Evolutionary conservation across 2,888 invertebrate species (phyloP).

Genomic region (Eustalomyia histrio): DNA sequence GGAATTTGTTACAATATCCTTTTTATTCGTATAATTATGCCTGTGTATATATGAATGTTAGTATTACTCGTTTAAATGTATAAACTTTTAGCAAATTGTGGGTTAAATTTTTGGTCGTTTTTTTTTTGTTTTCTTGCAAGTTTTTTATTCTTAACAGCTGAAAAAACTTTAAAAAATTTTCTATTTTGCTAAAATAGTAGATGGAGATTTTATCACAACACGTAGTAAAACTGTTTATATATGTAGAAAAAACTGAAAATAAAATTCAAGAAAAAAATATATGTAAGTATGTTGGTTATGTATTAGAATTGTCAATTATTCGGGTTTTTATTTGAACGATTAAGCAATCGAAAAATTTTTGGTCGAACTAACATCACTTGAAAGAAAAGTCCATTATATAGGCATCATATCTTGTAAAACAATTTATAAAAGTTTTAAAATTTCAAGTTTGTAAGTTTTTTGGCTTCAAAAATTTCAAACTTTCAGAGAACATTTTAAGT

Average conservation of each 20-base stretch:
- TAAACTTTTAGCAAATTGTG: slow-evolving; percentile 59
- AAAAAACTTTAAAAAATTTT: slow-evolving; percentile 37
- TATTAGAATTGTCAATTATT: no score
- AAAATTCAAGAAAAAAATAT: slow-evolving; percentile 21
- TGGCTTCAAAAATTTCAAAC: no score
- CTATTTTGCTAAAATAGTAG: neutral
- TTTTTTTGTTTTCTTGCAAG: neutral
- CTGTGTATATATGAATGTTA: neutral
- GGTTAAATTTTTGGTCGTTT: slow-evolving; percentile 37
- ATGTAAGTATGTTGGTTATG: neutral
- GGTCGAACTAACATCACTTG: no score
- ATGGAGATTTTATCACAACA: slow-evolving; percentile 34
- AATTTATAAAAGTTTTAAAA: no score
- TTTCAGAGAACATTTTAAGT: no score
- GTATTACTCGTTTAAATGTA: slow-evolving; percentile 35
- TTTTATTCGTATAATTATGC: neutral
- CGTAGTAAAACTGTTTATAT: slow-evolving; percentile 17
- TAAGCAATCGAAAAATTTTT: no score
- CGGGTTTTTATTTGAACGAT: no score
- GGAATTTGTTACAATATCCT: slow-evolving; percentile 10
- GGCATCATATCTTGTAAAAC: no score
- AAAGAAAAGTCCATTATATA: no score
- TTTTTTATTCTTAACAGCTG: slow-evolving; percentile 19
- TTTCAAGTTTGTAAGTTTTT: no score
- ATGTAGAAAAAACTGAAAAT: slow-evolving; percentile 18